These are phyloP conservation scores for Australoheros facetus DNA, from an alignment of 2,797 vertebrate species.

Conservation along the genomic window DNA sequence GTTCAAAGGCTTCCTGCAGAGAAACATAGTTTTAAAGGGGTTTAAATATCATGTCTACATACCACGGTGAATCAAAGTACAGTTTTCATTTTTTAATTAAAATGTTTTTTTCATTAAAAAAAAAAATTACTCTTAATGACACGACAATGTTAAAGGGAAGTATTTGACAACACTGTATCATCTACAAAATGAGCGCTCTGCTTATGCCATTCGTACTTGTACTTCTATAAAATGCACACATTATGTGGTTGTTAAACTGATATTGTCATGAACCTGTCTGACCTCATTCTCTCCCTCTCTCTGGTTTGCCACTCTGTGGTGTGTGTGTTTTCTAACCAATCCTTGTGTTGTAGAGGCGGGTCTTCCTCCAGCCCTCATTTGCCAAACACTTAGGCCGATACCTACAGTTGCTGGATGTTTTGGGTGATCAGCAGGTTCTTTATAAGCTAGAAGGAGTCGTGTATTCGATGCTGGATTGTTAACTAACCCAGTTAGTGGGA, in stretches of 20 bases:
- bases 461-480: too few species aligned
- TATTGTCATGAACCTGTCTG: background rate
- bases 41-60: slow-evolving; percentile 30
- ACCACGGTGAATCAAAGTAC: slow-evolving; percentile 35
- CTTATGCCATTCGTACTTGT: slow-evolving; percentile 1
- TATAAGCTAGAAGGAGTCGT: too few species aligned
- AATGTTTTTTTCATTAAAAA: background rate
- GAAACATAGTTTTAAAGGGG: slow-evolving; percentile 57
- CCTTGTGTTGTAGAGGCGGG: too few species aligned
- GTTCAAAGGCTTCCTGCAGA: slow-evolving; percentile 58
- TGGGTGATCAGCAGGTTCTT: too few species aligned
- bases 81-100: background rate
- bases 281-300: too few species aligned
- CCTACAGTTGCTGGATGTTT: too few species aligned
- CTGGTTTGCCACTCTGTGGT: too few species aligned
- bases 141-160: slow-evolving; percentile 13
- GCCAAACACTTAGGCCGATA: too few species aligned
- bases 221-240: background rate
- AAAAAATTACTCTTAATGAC: slow-evolving; percentile 17
- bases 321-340: too few species aligned
- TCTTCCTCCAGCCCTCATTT: too few species aligned
- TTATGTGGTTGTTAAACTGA: background rate
- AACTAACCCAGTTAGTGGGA: too few species aligned
- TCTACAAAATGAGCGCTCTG: background rate
- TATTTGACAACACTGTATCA: background rate